Percentiles rank a stretch among this genome's conserved stretches.
Evolutionary conservation across 1,140 invertebrate genomes (phyloP).

Genomic region (Venturia canescens): DNA sequence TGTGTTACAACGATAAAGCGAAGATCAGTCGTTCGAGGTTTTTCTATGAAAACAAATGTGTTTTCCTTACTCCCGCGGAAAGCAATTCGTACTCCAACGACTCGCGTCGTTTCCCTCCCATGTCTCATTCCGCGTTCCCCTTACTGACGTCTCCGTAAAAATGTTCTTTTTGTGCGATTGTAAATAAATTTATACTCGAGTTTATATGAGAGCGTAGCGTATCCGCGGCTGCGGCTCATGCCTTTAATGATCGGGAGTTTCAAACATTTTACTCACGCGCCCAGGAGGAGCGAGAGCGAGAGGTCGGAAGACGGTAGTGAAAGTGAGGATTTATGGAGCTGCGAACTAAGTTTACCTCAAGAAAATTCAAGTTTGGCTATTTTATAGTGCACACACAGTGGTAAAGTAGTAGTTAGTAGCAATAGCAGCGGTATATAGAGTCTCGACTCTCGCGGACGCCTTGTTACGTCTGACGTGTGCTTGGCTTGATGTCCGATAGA

Average conservation of each 20-base stretch:
- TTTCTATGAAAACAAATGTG: no score
- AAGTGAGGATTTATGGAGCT: slow-evolving; percentile 27
- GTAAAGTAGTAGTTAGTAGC: slow-evolving; percentile 1
- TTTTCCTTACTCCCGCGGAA: no score
- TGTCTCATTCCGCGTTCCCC: neutral
- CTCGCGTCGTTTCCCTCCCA: neutral
- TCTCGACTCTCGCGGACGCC: neutral
- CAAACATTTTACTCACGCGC: slow-evolving; percentile 5
- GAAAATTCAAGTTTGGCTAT: slow-evolving; percentile 40
- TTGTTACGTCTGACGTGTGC: slow-evolving; percentile 9
- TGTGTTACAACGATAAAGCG: no score
- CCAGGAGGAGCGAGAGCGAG: neutral
- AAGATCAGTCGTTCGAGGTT: no score
- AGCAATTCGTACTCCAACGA: no score
- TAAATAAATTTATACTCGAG: slow-evolving; percentile 7
- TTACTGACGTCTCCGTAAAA: neutral
- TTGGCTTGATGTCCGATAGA: slow-evolving; percentile 32
- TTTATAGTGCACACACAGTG: slow-evolving; percentile 12
- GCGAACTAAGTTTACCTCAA: slow-evolving; percentile 30
- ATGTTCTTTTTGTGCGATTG: neutral
- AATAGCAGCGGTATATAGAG: slow-evolving; percentile 4
- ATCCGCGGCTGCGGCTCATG: slow-evolving; percentile 4
- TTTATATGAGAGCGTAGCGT: neutral
- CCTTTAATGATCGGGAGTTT: slow-evolving; percentile 23
- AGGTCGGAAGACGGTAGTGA: neutral